These are phyloP conservation scores for Pangasius larnaudii DNA, from an alignment of 2,797 vertebrate genomes.

Conservation along the genomic window DNA sequence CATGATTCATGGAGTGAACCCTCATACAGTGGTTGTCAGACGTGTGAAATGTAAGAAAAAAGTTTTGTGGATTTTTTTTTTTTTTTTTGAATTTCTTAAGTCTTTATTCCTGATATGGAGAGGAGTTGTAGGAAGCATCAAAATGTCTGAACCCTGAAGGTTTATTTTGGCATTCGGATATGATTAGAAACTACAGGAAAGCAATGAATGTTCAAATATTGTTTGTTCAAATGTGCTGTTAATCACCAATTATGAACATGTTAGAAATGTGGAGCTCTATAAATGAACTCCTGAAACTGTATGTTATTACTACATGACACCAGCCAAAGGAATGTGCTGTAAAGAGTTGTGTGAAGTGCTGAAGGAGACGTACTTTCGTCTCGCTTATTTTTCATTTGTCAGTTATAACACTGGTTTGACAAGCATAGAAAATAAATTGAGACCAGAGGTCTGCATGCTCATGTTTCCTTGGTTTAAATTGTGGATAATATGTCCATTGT, in stretches of 20 bases:
- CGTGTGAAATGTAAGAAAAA: neutral
- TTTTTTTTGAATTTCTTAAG: neutral
- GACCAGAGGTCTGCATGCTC: neutral
- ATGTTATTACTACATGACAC: constrained; percentile 14
- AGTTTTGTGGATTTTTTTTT: neutral
- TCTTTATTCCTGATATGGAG: constrained; percentile 34
- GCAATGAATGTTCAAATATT: constrained; percentile 17
- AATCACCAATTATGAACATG: constrained; percentile 24
- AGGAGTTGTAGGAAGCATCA: constrained; percentile 17
- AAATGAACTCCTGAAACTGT: neutral
- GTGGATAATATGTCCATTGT: constrained; percentile 29
- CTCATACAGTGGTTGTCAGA: neutral
- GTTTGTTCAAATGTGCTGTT: constrained; percentile 34
- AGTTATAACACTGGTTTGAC: constrained; percentile 16
- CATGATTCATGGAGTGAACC: neutral
- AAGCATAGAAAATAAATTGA: constrained; percentile 30
- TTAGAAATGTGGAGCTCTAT: constrained; percentile 11
- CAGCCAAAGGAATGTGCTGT: constrained; percentile 18
- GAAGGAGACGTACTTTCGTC: neutral
- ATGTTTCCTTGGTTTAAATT: constrained; percentile 25
- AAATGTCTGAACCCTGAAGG: constrained; percentile 29
- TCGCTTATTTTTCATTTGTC: constrained; percentile 30
- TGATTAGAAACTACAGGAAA: neutral
- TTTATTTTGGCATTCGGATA: constrained; percentile 50
- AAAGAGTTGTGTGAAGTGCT: constrained; percentile 19